Evolutionary conservation across 2,888 invertebrate species (phyloP).

Genomic region (Torymus auratus): DNA sequence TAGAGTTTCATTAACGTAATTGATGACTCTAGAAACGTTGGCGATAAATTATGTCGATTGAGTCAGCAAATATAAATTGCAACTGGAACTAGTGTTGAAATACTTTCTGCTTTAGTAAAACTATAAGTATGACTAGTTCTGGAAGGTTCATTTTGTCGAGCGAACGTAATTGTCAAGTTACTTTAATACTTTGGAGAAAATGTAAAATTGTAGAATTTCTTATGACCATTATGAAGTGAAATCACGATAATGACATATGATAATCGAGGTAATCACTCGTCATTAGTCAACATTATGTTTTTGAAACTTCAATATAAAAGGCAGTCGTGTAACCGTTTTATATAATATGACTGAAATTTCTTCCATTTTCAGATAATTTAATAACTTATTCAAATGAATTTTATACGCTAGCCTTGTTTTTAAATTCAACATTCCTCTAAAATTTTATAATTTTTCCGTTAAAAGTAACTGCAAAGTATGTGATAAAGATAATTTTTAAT

Average conservation of each 20-base stretch:
- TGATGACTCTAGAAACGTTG: too few relatives aligned
- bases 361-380: neutral
- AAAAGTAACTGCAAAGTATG: too few relatives aligned
- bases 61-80: too few relatives aligned
- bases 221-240: constrained; percentile 10
- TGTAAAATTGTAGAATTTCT: neutral
- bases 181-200: neutral
- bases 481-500: too few relatives aligned
- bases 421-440: neutral
- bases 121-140: neutral
- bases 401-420: neutral
- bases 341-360: constrained; percentile 3
- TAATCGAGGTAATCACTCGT: constrained; percentile 27
- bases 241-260: constrained; percentile 22
- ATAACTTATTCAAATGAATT: neutral
- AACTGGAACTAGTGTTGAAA: too few relatives aligned
- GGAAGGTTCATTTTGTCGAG: too few relatives aligned
- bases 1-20: too few relatives aligned
- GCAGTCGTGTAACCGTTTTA: constrained; percentile 16
- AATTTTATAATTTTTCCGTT: too few relatives aligned
- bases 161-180: too few relatives aligned
- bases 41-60: too few relatives aligned
- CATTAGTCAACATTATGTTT: constrained; percentile 21
- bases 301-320: constrained; percentile 15
- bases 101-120: too few relatives aligned